phyloP scores from a whole-genome alignment of 2,888 invertebrate genomes.

The Neoscelio sp. region DNA sequence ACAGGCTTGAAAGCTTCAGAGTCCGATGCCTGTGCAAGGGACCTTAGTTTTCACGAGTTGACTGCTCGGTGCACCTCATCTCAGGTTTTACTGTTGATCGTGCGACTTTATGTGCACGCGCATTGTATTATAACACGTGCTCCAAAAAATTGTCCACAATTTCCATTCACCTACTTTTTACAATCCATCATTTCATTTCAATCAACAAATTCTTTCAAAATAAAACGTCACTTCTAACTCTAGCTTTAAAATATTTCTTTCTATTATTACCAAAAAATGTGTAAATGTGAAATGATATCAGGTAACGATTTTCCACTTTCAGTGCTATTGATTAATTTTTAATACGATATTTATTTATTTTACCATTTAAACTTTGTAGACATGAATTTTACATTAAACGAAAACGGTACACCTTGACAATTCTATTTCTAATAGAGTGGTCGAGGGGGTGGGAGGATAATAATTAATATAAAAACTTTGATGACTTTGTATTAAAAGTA shows the following conservation, averaged over 20 bases:
- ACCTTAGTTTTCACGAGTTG: slow-evolving; percentile 77
- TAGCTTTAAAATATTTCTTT: too few relatives aligned
- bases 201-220: too few relatives aligned
- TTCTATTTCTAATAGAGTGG: too few relatives aligned
- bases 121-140: slow-evolving; percentile 58
- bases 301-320: not conserved
- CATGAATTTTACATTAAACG: too few relatives aligned
- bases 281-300: too few relatives aligned
- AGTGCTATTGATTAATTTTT: slow-evolving; percentile 14
- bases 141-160: slow-evolving; percentile 46
- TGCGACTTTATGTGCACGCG: slow-evolving; percentile 68
- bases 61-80: slow-evolving; percentile 76
- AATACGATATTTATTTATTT: slow-evolving; percentile 15
- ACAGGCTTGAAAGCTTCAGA: slow-evolving; percentile 56
- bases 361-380: slow-evolving; percentile 6
- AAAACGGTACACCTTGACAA: too few relatives aligned
- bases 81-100: slow-evolving; percentile 66
- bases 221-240: too few relatives aligned
- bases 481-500: too few relatives aligned
- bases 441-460: too few relatives aligned
- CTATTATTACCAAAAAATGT: too few relatives aligned
- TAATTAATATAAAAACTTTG: too few relatives aligned
- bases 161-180: slow-evolving; percentile 31
- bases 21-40: slow-evolving; percentile 57
- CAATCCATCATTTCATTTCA: not conserved